These are phyloP conservation scores for Squalus acanthias DNA, from an alignment of 2,797 vertebrate species.

Conservation along the genomic window DNA sequence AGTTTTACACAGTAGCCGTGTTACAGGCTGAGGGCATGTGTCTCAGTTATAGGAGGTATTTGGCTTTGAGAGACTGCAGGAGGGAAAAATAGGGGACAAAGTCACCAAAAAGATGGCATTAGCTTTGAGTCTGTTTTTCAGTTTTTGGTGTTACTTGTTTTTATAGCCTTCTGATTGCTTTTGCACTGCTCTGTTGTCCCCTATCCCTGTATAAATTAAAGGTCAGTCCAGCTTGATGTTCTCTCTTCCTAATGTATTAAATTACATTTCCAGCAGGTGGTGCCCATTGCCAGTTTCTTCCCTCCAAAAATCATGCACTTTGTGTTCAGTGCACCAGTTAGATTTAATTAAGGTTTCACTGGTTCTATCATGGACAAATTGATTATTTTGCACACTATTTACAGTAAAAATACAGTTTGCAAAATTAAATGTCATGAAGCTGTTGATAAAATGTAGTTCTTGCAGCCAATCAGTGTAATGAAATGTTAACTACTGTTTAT, in stretches of 20 bases:
- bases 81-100: no score
- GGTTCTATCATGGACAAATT: neutral
- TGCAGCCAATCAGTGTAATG: neutral
- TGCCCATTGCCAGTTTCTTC: no score
- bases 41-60: no score
- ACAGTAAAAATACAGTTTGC: neutral
- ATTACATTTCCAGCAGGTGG: conserved; percentile 8
- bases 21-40: no score
- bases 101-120: neutral
- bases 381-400: neutral
- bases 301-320: neutral
- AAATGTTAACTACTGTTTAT: neutral
- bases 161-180: neutral
- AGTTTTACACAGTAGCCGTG: neutral
- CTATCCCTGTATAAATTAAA: neutral
- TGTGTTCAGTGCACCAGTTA: neutral
- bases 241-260: neutral
- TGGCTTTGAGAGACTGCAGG: no score
- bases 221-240: neutral
- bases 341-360: no score
- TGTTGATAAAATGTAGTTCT: neutral
- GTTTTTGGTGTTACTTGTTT: neutral
- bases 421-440: neutral
- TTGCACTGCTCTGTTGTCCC: neutral
- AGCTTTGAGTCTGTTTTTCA: neutral